phyloP scores from a whole-genome alignment of 2,113 vertebrate species.

The Corythaeola cristata region DNA sequence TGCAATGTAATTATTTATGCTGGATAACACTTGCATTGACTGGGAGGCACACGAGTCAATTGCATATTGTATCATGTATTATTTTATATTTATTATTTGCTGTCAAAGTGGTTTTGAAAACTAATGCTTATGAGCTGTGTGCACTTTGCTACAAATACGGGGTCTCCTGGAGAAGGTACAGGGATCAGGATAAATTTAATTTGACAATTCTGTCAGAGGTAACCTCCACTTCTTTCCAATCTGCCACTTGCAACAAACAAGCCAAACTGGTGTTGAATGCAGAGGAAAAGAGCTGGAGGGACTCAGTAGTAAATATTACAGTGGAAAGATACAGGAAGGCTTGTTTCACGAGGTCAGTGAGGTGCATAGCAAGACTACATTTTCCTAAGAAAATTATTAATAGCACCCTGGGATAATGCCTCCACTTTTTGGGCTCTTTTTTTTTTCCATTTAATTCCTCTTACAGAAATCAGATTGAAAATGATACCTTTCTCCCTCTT shows the following conservation, averaged over 20 bases:
- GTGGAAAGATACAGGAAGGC: neutral
- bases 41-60: constrained; percentile 68
- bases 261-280: constrained; percentile 15
- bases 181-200: constrained; percentile 69
- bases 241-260: constrained; percentile 27
- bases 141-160: constrained; percentile 62
- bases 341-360: neutral
- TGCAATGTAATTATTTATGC: constrained; percentile 67
- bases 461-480: constrained; percentile 12
- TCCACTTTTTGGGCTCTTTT: neutral
- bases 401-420: neutral
- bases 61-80: constrained; percentile 60
- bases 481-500: neutral
- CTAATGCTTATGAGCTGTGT: constrained; percentile 50
- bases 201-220: constrained; percentile 66
- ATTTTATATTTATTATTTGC: constrained; percentile 66
- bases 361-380: neutral
- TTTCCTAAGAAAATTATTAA: constrained; percentile 33
- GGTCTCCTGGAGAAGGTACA: constrained; percentile 39
- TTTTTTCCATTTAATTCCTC: neutral
- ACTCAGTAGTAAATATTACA: neutral
- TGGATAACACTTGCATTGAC: constrained; percentile 36
- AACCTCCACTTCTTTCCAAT: constrained; percentile 58
- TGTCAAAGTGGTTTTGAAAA: constrained; percentile 68
- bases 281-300: constrained; percentile 1